Conservation (phyloP, 2,888 invertebrate genomes). For the Hirtodrosophila cameraria region DNA sequence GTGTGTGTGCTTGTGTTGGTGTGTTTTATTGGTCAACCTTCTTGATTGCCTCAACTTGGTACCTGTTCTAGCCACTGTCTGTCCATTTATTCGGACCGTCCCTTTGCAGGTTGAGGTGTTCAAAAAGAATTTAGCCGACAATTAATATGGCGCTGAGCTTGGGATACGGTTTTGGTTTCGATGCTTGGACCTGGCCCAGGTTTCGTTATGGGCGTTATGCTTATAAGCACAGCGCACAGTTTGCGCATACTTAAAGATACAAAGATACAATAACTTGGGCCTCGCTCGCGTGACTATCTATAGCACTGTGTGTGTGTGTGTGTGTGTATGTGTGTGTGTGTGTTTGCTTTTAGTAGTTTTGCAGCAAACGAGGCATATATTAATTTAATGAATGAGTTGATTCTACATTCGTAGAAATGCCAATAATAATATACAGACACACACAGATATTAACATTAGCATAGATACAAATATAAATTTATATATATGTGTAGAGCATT, state of each 20-base stretch:
- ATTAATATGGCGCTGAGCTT: slow-evolving; percentile 68
- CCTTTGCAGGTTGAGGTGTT: slow-evolving; percentile 48
- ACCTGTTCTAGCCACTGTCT: slow-evolving; percentile 41
- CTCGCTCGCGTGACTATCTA: slow-evolving; percentile 37
- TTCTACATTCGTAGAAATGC: slow-evolving; percentile 60
- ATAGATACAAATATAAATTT: slow-evolving; percentile 11
- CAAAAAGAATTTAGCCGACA: slow-evolving; percentile 77
- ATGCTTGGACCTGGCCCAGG: slow-evolving; percentile 24
- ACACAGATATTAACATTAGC: slow-evolving; percentile 26
- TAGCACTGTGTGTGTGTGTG: background rate
- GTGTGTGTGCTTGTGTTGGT: slow-evolving; percentile 1
- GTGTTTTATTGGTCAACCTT: slow-evolving; percentile 49
- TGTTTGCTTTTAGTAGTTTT: slow-evolving; percentile 33
- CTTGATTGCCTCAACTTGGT: slow-evolving; percentile 44
- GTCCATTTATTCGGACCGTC: slow-evolving; percentile 29
- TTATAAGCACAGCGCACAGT: slow-evolving; percentile 51
- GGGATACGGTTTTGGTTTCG: slow-evolving; percentile 32
- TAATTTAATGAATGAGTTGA: slow-evolving; percentile 73
- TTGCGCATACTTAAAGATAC: slow-evolving; percentile 52
- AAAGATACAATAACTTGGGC: slow-evolving; percentile 50
- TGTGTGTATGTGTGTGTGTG: background rate
- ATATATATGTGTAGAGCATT: slow-evolving; percentile 29
- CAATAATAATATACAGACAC: slow-evolving; percentile 54
- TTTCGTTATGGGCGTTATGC: slow-evolving; percentile 62
- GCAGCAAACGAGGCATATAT: slow-evolving; percentile 49